These are phyloP conservation scores for Cottus gobio DNA, from an alignment of 2,113 vertebrate species.

Conservation along the genomic window DNA sequence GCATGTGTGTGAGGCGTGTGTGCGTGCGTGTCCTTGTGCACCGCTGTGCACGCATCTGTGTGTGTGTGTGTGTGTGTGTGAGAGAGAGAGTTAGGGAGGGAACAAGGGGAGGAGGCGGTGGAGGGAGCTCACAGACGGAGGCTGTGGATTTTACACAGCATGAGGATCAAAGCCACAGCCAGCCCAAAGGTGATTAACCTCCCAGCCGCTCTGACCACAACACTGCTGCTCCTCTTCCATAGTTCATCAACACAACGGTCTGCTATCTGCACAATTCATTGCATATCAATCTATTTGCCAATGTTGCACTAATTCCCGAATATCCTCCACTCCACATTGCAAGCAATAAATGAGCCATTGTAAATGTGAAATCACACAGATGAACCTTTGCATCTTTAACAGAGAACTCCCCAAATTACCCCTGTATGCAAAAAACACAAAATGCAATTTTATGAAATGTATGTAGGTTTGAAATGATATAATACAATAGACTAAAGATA, in stretches of 20 bases:
- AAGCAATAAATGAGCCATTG: background rate
- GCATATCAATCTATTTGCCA: slow-evolving; percentile 10
- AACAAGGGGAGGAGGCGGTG: slow-evolving; percentile 15
- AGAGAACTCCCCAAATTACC: slow-evolving; percentile 6
- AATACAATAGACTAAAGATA: background rate
- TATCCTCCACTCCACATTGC: background rate
- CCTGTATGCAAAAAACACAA: no score
- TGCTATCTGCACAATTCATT: slow-evolving; percentile 19
- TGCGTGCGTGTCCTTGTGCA: slow-evolving; percentile 48
- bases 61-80: slow-evolving; percentile 32
- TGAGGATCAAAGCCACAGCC: slow-evolving; percentile 71
- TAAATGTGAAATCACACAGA: background rate
- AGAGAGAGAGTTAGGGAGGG: slow-evolving; percentile 31
- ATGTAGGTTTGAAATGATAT: background rate
- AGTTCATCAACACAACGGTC: slow-evolving; percentile 49
- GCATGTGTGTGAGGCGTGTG: slow-evolving; percentile 35
- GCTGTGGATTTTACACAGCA: slow-evolving; percentile 75
- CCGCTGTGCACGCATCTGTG: slow-evolving; percentile 47
- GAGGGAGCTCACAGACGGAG: slow-evolving; percentile 60
- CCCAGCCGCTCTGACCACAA: slow-evolving; percentile 63
- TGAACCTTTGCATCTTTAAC: slow-evolving; percentile 26
- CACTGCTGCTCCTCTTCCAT: slow-evolving; percentile 45
- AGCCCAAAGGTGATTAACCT: slow-evolving; percentile 75
- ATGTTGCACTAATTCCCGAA: slow-evolving; percentile 15
- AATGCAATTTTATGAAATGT: background rate